These are phyloP conservation scores for Dryobates pubescens DNA, from an alignment of 2,797 vertebrate genomes.

Conservation along the genomic window DNA sequence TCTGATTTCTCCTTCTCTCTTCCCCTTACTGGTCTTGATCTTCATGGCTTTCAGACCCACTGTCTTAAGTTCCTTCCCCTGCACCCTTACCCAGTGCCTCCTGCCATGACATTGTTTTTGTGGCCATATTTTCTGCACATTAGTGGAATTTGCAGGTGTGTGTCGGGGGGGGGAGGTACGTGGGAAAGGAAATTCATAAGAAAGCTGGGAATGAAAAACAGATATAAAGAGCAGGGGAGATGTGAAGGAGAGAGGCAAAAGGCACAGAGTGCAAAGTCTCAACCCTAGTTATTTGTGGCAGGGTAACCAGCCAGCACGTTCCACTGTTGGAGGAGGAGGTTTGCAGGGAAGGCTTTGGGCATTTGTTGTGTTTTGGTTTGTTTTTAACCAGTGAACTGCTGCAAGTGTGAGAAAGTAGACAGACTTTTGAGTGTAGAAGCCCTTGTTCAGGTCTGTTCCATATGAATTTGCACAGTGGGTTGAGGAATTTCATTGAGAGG, in stretches of 20 bases:
- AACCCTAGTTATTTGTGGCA: neutral
- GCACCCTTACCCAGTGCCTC: neutral
- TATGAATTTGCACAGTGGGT: neutral
- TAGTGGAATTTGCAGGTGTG: neutral
- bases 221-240: neutral
- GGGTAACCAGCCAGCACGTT: neutral
- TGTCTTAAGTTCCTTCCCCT: neutral
- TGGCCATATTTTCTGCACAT: rapidly evolving
- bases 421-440: neutral
- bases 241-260: neutral
- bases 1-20: neutral
- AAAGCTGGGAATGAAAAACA: neutral
- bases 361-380: too few relatives aligned
- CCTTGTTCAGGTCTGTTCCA: neutral
- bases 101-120: neutral
- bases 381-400: neutral
- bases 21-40: neutral
- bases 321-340: neutral
- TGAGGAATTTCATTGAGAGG: neutral
- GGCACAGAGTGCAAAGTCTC: neutral
- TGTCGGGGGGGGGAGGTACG: neutral
- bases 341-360: neutral
- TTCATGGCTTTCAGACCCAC: rapidly evolving
- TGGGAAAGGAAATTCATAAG: neutral
- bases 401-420: neutral